Base-by-base conservation (phyloP, 2,797 vertebrate species). In the Danio tinwini region DNA sequence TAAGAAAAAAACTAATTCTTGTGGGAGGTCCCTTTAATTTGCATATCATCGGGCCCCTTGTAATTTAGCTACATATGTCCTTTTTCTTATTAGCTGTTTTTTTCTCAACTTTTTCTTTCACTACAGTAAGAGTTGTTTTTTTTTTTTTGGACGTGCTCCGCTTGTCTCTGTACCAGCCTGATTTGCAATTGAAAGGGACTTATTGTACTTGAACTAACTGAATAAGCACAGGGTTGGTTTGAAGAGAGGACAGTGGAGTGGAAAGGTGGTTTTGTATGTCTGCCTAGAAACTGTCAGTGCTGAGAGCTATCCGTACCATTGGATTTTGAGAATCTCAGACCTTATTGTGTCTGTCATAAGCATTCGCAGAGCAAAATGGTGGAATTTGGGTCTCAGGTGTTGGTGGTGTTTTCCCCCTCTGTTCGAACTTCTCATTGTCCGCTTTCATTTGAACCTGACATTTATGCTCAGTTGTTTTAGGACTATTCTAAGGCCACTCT, bases 171-270 rank as follows among this genome's bases (percentile, higher is more conserved):
- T 85, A 83, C 85, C 61, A 82, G 86, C 88, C 88, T 90, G 83
- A 94, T 94, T 94, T 93, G 92, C 93, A 93, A 92, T 86, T 93
- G 92, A 94, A 94, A 93, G 88, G 90, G 85, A 76, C 63, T 87
- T 89, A 92, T 91, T 92, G 89, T 91, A 88, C 89, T 93, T 89
- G 87, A 91, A 89, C 88, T 91, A 92, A 93, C 90, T 92, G 91
- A 93, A 92, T 93, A 92, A 93, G 89, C 87, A 85, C 82, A 86
- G 89, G 85, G 74, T 77, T 80, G 85, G 87, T 82, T 90, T 88
- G 84, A 87, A 81, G 88, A 91, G 90, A 80, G 86, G 90, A 91
- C 88, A 91, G 91, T 82, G 81, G 79, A 76, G 47, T 58, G 4
- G 52, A 72, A 85, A 89, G 84, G 85, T 84, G 16, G 59, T 64